Base-by-base conservation (phyloP, 2,113 vertebrate genomes). In the Mirounga angustirostris region DNA sequence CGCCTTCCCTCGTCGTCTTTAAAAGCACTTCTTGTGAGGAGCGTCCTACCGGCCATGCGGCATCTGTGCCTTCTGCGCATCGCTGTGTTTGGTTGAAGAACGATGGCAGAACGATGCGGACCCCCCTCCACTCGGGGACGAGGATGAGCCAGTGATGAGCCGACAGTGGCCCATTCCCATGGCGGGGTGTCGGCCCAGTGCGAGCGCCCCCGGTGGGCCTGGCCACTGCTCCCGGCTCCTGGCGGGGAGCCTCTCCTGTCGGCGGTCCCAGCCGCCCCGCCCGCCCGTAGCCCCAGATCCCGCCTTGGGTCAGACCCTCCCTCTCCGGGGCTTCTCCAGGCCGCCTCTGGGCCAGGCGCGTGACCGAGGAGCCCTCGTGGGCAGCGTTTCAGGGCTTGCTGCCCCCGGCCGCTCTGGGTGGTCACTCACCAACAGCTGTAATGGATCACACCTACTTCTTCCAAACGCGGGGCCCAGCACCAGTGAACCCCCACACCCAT, bases 31-130 rank as follows among this genome's bases (percentile, higher is more conserved):
- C 40, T 16, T n/a, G 1, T 24, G 58, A 15, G 43, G 59, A 50
- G 6, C 43, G 0, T 61, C 50, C 6, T 43, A 69, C 1, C 3
- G 65, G 94, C 30, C 22, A 2, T 24, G 19, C 40, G 5, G 30
- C 26, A 15, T 61, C 71, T 2, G 0, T 18, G 88, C 26, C 30
- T 71, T 54, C 5, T 4, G 56, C 24, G 7, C 5, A 4, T 33
- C 36, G 6, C 40, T 36, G 9, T 59, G 63, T 74, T 63, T 14
- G 28, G 12, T 74, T 78, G 83, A 59, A 56, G 50, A 80, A 43
- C 0, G 9, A 40, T n/a, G 11, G 24, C 36, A 0, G 69, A 40
- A 24, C 6, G 36, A 3, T 2, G 2, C 0, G 22, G 40, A 14
- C 12, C 40, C 71, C 21, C 2, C n/a, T 40, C 36, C 12, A 7